Percentiles rank a stretch among this genome's conserved stretches.
phyloP scores from a whole-genome alignment of 2,113 vertebrate species.

The Catharus fuscescens region DNA sequence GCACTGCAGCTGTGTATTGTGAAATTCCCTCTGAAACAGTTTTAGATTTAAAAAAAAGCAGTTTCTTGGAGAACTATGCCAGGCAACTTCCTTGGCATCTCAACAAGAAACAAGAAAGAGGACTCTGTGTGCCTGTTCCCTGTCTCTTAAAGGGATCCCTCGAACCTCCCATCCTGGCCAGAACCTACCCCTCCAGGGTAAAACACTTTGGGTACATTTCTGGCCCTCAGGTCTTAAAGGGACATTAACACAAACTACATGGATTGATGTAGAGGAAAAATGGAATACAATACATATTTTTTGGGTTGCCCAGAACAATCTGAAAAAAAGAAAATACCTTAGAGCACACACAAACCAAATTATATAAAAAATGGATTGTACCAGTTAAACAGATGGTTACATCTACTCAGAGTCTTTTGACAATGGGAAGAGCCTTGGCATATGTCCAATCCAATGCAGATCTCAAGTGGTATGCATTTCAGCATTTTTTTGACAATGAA shows the following conservation, averaged over 20 bases:
- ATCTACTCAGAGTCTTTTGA: neutral
- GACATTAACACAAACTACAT: neutral
- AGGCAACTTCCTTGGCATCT: neutral
- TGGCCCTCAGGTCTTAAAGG: neutral
- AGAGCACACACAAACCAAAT: neutral
- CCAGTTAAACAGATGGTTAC: neutral
- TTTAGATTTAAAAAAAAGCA: neutral
- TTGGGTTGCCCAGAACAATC: neutral
- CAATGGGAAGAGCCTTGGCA: neutral
- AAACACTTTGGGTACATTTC: neutral
- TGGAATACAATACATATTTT: neutral
- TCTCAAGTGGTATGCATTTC: neutral
- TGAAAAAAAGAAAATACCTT: neutral
- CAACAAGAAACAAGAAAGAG: neutral
- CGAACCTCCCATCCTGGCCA: accelerated
- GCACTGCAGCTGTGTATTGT: accelerated
- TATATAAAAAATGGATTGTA: neutral
- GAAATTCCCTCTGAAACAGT: neutral
- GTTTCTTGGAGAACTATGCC: neutral
- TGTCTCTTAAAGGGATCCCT: neutral
- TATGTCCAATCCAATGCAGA: neutral
- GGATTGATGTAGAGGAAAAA: neutral
- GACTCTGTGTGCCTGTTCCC: neutral
- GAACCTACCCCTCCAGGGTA: neutral
- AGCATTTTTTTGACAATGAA: neutral